Evolutionary conservation across 2,113 vertebrate species (phyloP), one percentile per base, ranked within the genome.

Genomic region (Peromyscus maniculatus): DNA sequence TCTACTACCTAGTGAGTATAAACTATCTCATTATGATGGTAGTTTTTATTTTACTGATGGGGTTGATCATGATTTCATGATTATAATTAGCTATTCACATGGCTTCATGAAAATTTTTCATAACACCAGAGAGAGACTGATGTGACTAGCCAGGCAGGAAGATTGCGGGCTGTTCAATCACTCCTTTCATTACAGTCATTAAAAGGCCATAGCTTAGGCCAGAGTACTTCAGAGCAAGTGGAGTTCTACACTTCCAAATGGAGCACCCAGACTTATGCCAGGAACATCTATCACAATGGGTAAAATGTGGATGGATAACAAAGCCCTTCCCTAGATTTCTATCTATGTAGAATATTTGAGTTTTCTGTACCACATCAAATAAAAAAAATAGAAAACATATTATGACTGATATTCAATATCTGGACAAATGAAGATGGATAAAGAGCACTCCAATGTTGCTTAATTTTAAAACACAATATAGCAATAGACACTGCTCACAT

Each of bases 31-130:
- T 94, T 79, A 84, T n/a, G 16, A 62, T 67, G 67, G 31, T 57
- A 93, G 83, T 95, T 95, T 86, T 95, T 31, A 92, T 92, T 94
- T 96, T 95, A 55, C 39, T 92, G 39, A 87, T 87, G 31, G 67
- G 10, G 19, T 55, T 36, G 8, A 82, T 92, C 19, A 87, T 77
- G 66, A 71, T 87, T 93, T 82, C 78, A 90, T 11, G 79, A 24
- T 52, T 46, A 90, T 87, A 90, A 92, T 31, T 94, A n/a, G 12
- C 89, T 52, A 46, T 77, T 87, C 28, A 39, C 28, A 17, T 12
- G 62, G 43, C 59, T 64, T 87, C 46, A 77, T 49, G 59, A 80
- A 93, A 94, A 75, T 28, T 72, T 79, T 64, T 82, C 67, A 89
- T 55, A 39, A 82, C 33, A 66, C 66, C 43, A 52, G 28, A 87